Base-by-base conservation (phyloP, 2,888 invertebrate species). In the Erebia epiphron region DNA sequence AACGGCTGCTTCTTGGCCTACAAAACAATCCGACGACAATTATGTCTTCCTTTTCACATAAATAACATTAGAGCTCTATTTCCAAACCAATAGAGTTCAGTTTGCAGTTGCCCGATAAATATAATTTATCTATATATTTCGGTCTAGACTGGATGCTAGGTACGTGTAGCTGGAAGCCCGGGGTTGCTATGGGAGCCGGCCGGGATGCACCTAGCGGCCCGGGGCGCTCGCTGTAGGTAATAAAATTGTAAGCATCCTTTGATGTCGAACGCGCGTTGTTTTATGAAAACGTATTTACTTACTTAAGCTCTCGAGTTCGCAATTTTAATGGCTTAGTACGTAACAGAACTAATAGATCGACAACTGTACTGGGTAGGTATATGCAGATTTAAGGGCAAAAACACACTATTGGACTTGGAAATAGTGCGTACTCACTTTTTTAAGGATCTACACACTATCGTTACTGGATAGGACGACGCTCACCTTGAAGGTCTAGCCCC, bases 181-280 rank as follows among this genome's bases (percentile, higher is more conserved):
- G 77, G 74, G 79, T 78, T 71, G 70, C 71, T 74, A 77, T 79
- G 75, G 78, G 78, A 75, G 77, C 79, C 79, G 64, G 75, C 79
- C 73, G 74, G 79, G 75, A 70, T 73, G 75, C 73, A 75, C 67
- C 72, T 67, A 65, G 68, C 65, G 69, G 71, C 71, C 73, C 75
- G 68, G 71, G 69, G 73, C 66, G 72, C 69, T 71, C 68, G 68
- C 52, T 73, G 68, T 73, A 35, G 0, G 35, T 35, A 72, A 74
- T 76, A 73, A 73, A 76, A 74, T 75, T 69, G 75, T 75, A 73
- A 72, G 73, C 72, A 71, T 52, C 63, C 70, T 70, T 72, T 72
- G 74, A 74, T 74, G 70, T 72, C 46, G 69, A 69, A 43, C 56
- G 54, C 62, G 56, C 62, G 54, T 72, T 70, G 63, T 72, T 71